Evolutionary conservation across 1,140 invertebrate species (phyloP).

Genomic region (Phortica variegata): DNA sequence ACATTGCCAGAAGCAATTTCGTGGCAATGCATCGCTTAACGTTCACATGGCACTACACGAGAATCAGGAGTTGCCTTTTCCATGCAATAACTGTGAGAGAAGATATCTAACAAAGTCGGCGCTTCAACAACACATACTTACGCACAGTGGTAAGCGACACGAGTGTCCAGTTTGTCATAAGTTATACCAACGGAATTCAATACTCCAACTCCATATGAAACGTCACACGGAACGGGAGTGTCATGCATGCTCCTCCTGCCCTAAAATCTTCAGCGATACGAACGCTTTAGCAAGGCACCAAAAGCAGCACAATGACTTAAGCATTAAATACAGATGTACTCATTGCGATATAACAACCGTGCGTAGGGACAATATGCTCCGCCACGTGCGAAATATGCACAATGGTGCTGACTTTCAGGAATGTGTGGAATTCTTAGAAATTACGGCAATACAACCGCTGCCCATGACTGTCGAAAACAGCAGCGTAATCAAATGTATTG

Average conservation of each 20-base stretch:
- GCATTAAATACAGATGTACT: constrained; percentile 63
- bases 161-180: constrained; percentile 34
- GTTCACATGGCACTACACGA: constrained; percentile 27
- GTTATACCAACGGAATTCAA: constrained; percentile 36
- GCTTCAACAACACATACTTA: constrained; percentile 51
- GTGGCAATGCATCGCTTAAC: constrained; percentile 16
- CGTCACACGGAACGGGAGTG: constrained; percentile 27
- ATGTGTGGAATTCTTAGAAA: constrained; percentile 20
- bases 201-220: constrained; percentile 30
- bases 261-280: constrained; percentile 33
- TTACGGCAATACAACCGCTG: neutral
- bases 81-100: constrained; percentile 57
- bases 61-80: constrained; percentile 31
- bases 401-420: constrained; percentile 49
- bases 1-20: constrained; percentile 30
- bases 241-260: constrained; percentile 27
- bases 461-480: constrained; percentile 21
- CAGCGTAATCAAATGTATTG: constrained; percentile 44
- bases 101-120: constrained; percentile 57
- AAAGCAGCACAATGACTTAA: constrained; percentile 57
- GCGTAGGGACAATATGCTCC: constrained; percentile 66
- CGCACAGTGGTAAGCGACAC: constrained; percentile 29
- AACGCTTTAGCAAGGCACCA: constrained; percentile 33
- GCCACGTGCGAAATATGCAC: constrained; percentile 67
- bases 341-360: constrained; percentile 63